Base-by-base conservation (phyloP, 2,113 vertebrate genomes). In the Himantopus leucocephalus region DNA sequence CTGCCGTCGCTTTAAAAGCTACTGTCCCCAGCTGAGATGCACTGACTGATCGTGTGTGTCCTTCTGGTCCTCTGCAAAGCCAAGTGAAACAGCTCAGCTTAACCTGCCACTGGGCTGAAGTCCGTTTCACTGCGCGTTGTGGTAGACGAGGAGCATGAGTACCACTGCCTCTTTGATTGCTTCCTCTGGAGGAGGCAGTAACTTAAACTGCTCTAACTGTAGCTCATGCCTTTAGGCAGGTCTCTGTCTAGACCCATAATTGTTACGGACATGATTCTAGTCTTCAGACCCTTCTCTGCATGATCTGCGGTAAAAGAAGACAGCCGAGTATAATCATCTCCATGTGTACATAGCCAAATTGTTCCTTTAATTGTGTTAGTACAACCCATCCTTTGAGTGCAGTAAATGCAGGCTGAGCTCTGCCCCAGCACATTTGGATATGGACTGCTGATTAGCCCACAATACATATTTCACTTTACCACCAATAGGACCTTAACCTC, bases 401-500 rank as follows among this genome's bases (percentile, higher is more conserved):
- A 72, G 68, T 59, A 74, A 93, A 78, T 56, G 60, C 48, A 50
- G 48, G 48, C 22, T 50, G 48, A 50, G 48, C 92, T 96, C 66
- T 96, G 92, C 88, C 94, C 83, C 32, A 22, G 76, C 76, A 59
- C 64, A 66, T 95, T 89, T 81, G 79, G 86, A 23, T 94, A 39
- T 27, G 80, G 76, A 12, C 78, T 85, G 88, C 83, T 97, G 94
- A 96, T 96, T 97, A 97, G 88, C 80, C 73, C 75, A 62, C 83
- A 87, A 81, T 84, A 89, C 80, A 72, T 93, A 94, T 72, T 94
- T 92, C 73, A 59, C 83, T 89, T 91, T 34, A 39, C 35, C 50
- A 37, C 88, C 79, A 77, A 56, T 32, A 92, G 85, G 63, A 96
- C 72, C 92, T 94, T 96, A 93, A 89, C 95, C 96, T 93, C 92